Evolutionary conservation across 2,113 vertebrate genomes (phyloP).

Genomic region (Proterorhinus semilunaris): DNA sequence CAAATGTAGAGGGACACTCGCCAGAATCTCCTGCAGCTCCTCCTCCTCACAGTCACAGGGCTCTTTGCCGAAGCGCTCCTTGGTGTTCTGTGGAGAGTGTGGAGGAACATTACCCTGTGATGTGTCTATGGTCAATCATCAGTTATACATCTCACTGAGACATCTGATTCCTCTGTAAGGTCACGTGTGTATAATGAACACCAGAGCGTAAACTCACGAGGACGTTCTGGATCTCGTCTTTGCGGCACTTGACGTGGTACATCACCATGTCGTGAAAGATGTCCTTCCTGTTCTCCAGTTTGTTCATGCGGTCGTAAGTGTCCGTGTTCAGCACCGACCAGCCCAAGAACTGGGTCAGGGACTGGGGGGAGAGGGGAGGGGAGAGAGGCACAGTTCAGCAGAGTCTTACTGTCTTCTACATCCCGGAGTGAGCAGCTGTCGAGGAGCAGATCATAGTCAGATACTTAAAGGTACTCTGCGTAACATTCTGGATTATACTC

Average conservation of each 20-base stretch:
- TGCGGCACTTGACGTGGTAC: slow-evolving; percentile 91
- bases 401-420: no score
- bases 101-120: neutral
- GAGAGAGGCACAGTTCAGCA: neutral
- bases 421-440: no score
- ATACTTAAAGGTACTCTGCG: no score
- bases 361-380: slow-evolving; percentile 69
- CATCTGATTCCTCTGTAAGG: no score
- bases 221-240: slow-evolving; percentile 89
- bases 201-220: slow-evolving; percentile 77
- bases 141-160: no score
- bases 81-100: slow-evolving; percentile 71
- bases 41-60: slow-evolving; percentile 78
- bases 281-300: slow-evolving; percentile 94
- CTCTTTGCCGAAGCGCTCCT: slow-evolving; percentile 73
- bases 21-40: slow-evolving; percentile 79
- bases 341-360: slow-evolving; percentile 95
- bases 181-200: neutral
- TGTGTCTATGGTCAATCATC: no score
- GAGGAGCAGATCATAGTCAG: no score
- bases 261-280: slow-evolving; percentile 96
- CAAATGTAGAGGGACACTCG: slow-evolving; percentile 20
- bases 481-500: no score
- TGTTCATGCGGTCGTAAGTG: slow-evolving; percentile 95
- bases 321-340: slow-evolving; percentile 96